Base-by-base conservation (phyloP, 1,140 invertebrate genomes). In the Pissodes strobi region DNA sequence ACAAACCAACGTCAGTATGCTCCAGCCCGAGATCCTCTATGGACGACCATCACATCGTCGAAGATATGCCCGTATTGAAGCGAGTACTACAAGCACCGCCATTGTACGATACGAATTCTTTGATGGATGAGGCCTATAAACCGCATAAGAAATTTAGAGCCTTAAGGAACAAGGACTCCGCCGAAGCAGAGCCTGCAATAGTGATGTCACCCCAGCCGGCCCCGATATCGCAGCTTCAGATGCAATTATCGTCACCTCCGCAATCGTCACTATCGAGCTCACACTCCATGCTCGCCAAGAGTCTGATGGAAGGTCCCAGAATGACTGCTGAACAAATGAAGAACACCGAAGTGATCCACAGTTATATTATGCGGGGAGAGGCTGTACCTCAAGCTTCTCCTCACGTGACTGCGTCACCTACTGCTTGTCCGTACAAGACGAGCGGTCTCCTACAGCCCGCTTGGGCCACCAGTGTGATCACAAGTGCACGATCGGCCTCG, bases 121-220 rank as follows among this genome's bases (percentile, higher is more conserved):
- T 95, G 34, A 95, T 95, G 92, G 93, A 95, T 75, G 93, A 95
- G 79, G 93, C 93, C 0, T 95, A 95, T 81, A 93, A 94, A 73
- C 92, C 93, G 41, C 94, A 96, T 82, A 96, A 96, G 78, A 96
- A 96, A 77, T 95, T 96, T 84, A 85, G 93, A 2, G 90, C 90
- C 0, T 78, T 91, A 70, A 80, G 91, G 3, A 86, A 89, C 69
- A 89, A 90, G 67, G 90, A 91, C 68, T 88, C 86, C 2, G 88
- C 90, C 21, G 89, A 90, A 68, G 88, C 89, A 0, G 90, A 92
- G 69, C 83, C 86, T 0, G 80, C 80, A 6, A 80, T 80, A 23
- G 60, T 70, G 18, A 60, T 74, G 37, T 72, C 75, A 13, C 74
- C 68, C 0, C 73, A 72, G 49, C 70, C 70, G 46, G 66, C 58